phyloP scores from a whole-genome alignment of 2,888 invertebrate species.

The Oxystoma pomonae region DNA sequence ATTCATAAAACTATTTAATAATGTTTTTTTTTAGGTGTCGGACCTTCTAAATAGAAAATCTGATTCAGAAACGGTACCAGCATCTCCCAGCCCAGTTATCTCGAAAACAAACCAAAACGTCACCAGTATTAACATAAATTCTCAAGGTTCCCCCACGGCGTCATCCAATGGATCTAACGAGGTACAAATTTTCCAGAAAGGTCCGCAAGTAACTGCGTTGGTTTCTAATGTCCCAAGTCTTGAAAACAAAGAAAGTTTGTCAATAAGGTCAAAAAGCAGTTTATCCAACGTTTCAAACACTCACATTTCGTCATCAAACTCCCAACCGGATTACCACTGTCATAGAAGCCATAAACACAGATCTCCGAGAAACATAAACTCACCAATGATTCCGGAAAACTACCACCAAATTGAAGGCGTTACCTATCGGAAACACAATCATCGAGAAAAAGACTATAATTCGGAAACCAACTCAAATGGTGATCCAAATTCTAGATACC shows the following conservation, averaged over 20 bases:
- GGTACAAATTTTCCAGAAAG: slow-evolving; percentile 68
- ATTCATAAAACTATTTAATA: neutral
- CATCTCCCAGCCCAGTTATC: slow-evolving; percentile 39
- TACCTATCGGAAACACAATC: slow-evolving; percentile 37
- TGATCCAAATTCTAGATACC: slow-evolving; percentile 42
- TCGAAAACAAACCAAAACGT: slow-evolving; percentile 60
- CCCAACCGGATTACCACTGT: slow-evolving; percentile 34
- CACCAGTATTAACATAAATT: slow-evolving; percentile 67
- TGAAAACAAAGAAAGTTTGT: slow-evolving; percentile 44
- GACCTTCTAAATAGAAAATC: slow-evolving; percentile 50
- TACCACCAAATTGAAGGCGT: slow-evolving; percentile 47
- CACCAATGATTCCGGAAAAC: slow-evolving; percentile 49
- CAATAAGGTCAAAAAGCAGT: slow-evolving; percentile 52
- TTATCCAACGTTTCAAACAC: slow-evolving; percentile 56
- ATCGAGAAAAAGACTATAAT: slow-evolving; percentile 51
- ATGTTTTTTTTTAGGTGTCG: slow-evolving; percentile 37
- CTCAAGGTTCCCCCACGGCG: slow-evolving; percentile 48
- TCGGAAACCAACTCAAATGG: slow-evolving; percentile 58
- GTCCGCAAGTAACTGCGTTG: slow-evolving; percentile 73
- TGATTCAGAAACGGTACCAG: slow-evolving; percentile 35
- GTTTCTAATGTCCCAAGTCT: slow-evolving; percentile 60
- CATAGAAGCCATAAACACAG: slow-evolving; percentile 39
- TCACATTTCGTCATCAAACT: slow-evolving; percentile 45
- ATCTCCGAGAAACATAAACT: slow-evolving; percentile 40
- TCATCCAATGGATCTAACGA: slow-evolving; percentile 38